phyloP scores from a whole-genome alignment of 2,797 vertebrate genomes.

The Prionace glauca region DNA sequence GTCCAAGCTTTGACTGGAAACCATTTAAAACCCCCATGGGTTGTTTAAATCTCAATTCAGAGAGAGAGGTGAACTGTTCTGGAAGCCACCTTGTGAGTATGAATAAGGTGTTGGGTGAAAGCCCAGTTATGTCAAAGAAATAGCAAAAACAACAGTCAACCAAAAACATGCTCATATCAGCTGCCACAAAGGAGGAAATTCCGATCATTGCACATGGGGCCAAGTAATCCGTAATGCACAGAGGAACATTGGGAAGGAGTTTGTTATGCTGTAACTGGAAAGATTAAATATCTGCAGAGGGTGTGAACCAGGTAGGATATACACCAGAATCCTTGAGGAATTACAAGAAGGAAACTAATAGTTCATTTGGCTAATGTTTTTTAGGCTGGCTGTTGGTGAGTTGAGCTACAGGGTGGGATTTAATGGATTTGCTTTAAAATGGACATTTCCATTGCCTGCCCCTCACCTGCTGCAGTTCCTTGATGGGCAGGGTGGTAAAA shows the following conservation, averaged over 20 bases:
- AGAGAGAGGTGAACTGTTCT: background rate
- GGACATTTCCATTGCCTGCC: no score
- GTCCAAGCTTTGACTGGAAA: background rate
- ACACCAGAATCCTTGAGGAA: background rate
- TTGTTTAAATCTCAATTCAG: background rate
- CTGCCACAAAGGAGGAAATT: background rate
- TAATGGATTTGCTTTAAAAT: no score
- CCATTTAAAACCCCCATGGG: background rate
- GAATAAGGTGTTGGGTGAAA: background rate
- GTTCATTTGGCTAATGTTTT: background rate
- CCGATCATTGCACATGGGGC: background rate
- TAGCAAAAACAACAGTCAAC: background rate
- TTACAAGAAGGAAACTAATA: background rate
- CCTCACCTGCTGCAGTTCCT: no score
- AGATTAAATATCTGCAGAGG: background rate
- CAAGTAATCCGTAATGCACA: background rate
- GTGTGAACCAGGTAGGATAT: background rate
- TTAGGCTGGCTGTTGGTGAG: background rate
- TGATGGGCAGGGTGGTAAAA: no score
- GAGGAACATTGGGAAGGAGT: background rate
- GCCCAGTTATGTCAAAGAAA: background rate
- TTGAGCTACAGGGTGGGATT: background rate
- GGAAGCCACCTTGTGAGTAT: background rate
- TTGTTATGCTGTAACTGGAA: background rate
- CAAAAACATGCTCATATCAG: background rate